Evolutionary conservation across 2,888 invertebrate species (phyloP).

Genomic region (Onthophagus sagittarius): DNA sequence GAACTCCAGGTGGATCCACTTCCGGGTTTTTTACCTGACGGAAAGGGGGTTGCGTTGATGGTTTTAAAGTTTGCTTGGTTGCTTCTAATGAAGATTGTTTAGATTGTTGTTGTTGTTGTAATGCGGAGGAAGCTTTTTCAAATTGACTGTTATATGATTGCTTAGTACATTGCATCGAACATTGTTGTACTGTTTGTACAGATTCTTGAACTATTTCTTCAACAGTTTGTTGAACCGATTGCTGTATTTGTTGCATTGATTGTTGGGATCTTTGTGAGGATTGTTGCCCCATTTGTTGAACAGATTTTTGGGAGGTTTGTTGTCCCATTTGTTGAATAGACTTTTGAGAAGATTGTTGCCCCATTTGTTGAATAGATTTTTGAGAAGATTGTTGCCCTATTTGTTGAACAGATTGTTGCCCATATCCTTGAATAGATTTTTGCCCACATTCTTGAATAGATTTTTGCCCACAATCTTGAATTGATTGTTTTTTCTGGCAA

Average conservation of each 20-base stretch:
- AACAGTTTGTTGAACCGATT: background rate
- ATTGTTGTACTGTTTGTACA: background rate
- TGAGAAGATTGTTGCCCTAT: background rate
- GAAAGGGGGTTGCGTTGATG: constrained; percentile 31
- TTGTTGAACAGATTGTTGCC: background rate
- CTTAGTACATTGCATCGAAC: background rate
- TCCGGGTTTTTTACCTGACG: constrained; percentile 35
- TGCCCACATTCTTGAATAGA: background rate
- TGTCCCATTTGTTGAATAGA: background rate
- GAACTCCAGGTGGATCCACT: constrained; percentile 29
- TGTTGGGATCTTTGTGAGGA: background rate
- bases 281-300: background rate
- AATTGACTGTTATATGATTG: background rate
- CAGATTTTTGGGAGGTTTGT: background rate
- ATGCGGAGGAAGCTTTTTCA: background rate
- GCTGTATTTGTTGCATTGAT: background rate
- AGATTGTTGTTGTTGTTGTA: background rate
- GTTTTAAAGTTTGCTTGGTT: constrained; percentile 21
- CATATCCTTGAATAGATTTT: background rate
- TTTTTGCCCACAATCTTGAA: no score
- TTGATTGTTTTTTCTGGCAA: constrained; percentile 1
- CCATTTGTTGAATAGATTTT: background rate
- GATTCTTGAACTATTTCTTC: background rate
- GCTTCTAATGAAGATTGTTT: background rate
- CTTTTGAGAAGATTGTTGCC: background rate